A percentile compares a stretch with the other conserved stretches of the same genome.
Evolutionary conservation across 2,888 invertebrate genomes (phyloP).

Genomic region (Drosophila sordidula): DNA sequence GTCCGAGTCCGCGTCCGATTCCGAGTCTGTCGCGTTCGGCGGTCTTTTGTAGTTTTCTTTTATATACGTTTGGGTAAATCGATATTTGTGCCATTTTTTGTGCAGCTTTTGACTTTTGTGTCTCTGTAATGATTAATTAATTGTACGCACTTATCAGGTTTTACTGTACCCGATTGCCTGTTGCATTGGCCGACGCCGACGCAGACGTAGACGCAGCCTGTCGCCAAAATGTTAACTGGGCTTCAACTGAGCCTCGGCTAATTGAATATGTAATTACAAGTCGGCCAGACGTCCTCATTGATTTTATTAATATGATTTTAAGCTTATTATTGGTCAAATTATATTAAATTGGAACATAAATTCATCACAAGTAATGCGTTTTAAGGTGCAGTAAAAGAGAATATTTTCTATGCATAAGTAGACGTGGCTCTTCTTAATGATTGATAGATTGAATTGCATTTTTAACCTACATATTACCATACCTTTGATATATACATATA

Average conservation of each 20-base stretch:
- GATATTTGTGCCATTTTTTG: conserved; percentile 70
- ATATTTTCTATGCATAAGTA: neutral
- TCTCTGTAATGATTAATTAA: conserved; percentile 77
- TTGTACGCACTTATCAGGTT: conserved; percentile 59
- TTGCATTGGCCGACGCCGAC: conserved; percentile 41
- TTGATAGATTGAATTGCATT: conserved; percentile 34
- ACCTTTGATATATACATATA: neutral
- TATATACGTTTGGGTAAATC: conserved; percentile 65
- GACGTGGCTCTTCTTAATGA: conserved; percentile 22
- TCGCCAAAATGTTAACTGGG: conserved; percentile 61
- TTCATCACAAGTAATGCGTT: conserved; percentile 56
- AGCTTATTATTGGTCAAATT: conserved; percentile 44
- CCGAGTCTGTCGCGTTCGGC: conserved; percentile 46
- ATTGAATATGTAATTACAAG: conserved; percentile 66
- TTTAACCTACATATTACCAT: neutral
- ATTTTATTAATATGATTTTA: conserved; percentile 73
- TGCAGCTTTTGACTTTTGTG: conserved; percentile 57
- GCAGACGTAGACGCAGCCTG: conserved; percentile 30
- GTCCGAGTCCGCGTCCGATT: conserved; percentile 18
- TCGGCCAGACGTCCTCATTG: conserved; percentile 40
- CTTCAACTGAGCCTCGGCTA: conserved; percentile 26
- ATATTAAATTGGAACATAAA: conserved; percentile 44
- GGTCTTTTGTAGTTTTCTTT: conserved; percentile 63
- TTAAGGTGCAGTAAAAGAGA: neutral
- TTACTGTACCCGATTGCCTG: conserved; percentile 33